Evolutionary conservation across 2,888 invertebrate genomes (phyloP), one percentile per base, ranked within the genome.

Genomic region (Villa cingulata): DNA sequence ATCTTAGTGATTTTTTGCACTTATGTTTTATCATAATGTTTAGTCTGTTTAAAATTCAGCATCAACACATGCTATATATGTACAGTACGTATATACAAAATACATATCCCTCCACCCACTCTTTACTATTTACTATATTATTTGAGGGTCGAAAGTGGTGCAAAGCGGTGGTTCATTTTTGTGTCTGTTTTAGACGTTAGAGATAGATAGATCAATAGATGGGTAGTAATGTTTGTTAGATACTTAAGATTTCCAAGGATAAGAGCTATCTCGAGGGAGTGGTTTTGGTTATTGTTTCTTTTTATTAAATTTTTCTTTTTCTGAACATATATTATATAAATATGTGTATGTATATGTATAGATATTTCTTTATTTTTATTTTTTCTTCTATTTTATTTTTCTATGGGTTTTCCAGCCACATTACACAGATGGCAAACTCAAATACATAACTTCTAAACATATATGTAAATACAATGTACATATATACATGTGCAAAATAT

Each of bases 221-320:
- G 41, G 37, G 46, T 36, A 12, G 12, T 32, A 32, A 12, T 32
- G 9, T 9, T 32, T 32, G 29, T 32, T 32, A 32, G 1, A 14
- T 32, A 41, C 46, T 46, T 37, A 37, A 46, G 46, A 46, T 46
- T 37, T 43, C 42, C 47, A 47, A 39, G 47, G 47, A 47, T 47
- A 47, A 47, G 44, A 41, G 41, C 43, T 39, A 41, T 43, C 48
- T 46, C 46, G 46, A 38, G 51, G 51, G 51, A 51, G 51, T 51
- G 51, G 51, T 51, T 48, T 51, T 43, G 48, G 51, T 51, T 51
- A 51, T 51, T 51, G 51, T 51, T 51, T 51, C 48, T 46, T 46
- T 39, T 47, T 23, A 23, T 23, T 23, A 37, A 17, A 9, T 37
- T 16, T 37, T 37, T 16, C 17, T 16, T 37, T 16, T 37, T 23